A percentile compares a stretch with the other conserved stretches of the same genome.
Conservation (phyloP, 2,113 vertebrate genomes). For the Chionis minor region DNA sequence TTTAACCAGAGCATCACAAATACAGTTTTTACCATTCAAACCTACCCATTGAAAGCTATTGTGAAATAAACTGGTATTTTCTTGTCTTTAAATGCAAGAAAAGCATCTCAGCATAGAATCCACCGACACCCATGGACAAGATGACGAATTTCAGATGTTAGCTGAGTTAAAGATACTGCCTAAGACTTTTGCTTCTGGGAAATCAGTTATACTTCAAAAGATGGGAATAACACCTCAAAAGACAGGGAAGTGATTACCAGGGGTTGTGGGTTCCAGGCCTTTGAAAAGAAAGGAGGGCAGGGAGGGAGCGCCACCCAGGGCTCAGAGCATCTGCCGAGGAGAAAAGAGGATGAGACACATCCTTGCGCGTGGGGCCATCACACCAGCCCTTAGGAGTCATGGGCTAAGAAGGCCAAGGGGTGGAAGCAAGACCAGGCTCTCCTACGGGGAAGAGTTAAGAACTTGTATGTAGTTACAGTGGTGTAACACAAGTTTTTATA, state of each 20-base stretch:
- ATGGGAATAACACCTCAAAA: neutral
- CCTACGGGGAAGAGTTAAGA: neutral
- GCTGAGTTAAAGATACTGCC: neutral
- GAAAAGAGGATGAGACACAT: neutral
- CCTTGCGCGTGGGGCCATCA: neutral
- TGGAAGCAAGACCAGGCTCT: neutral
- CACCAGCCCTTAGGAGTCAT: neutral
- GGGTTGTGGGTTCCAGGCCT: neutral
- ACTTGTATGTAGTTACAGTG: neutral
- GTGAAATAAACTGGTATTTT: neutral
- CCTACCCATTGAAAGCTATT: neutral
- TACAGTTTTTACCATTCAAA: neutral
- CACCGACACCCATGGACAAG: neutral
- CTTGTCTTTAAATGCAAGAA: neutral
- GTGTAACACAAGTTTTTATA: neutral
- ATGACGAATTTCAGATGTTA: neutral
- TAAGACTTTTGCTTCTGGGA: neutral
- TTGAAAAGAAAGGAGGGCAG: slow-evolving; percentile 2
- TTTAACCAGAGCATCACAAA: neutral
- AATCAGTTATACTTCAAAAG: neutral
- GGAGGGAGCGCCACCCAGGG: neutral
- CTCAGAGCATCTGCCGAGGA: slow-evolving; percentile 21
- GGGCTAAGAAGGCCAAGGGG: neutral
- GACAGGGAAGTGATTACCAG: neutral
- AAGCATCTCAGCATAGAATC: slow-evolving; percentile 16